Evolutionary conservation across 2,888 invertebrate genomes (phyloP), one percentile per base, ranked within the genome.

Genomic region (Acrocyrtus sp.): DNA sequence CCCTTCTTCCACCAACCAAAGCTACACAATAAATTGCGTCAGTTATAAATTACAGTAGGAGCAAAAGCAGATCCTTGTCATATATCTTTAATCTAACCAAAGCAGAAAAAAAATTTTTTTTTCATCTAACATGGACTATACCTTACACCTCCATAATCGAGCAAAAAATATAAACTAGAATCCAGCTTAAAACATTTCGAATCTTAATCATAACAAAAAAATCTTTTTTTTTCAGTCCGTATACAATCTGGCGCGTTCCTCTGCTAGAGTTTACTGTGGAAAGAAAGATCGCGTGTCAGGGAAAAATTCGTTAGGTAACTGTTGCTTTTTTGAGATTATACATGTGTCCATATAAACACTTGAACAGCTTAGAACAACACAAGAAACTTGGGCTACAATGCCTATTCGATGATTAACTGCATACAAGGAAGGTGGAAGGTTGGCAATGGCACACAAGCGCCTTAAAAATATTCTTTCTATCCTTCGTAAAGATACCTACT

Each of bases 251-350:
- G 60, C 39, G 65, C 57, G 65, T 53, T 56, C 50, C 54, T 61
- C 70, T 51, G 48, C 34, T 39, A 62, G 48, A 56, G 41, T 57
- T 53, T 63, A 53, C 62, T 41, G 63, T 54, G 17, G 17, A 22
- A 57, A 70, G 57, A 50, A 56, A 65, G 75, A 76, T 80, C 78
- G 80, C 80, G 80, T 80, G 80, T 70, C 61, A 63, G 75, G 68
- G 72, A 75, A 75, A 77, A 74, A 80, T 80, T 80, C 78, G 76
- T 80, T 77, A 77, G 73, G 69, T 66, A 80, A 74, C 78, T 77
- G 75, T 78, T 76, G 75, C 75, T 66, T 72, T 72, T 66, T 60
- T 72, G 57, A 61, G 70, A 75, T 75, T 75, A 75, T 62, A 57
- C 62, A 72, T 51, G 54, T 63, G 39, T 51, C 57, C 61, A 41